A percentile compares a stretch with the other conserved stretches of the same genome.
phyloP scores from a whole-genome alignment of 2,113 vertebrate species.

The Thalassoma bifasciatum region DNA sequence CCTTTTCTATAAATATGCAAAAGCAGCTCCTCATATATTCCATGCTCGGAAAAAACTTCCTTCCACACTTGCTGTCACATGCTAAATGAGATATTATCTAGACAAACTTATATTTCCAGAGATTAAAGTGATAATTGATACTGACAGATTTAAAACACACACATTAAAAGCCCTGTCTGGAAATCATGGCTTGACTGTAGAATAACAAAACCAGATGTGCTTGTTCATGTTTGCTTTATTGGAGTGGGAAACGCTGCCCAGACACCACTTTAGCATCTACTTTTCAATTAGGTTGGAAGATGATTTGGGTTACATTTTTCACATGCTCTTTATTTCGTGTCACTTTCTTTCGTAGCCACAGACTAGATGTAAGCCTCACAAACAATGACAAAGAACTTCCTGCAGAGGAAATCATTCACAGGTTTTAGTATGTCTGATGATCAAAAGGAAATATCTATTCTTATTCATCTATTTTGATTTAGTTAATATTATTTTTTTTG shows the following conservation, averaged over 20 bases:
- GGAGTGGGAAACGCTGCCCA: neutral
- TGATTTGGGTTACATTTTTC: conserved; percentile 35
- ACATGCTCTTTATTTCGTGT: conserved; percentile 8
- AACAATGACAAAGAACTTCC: neutral
- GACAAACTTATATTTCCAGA: neutral
- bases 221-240: conserved; percentile 6
- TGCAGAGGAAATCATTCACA: neutral
- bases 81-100: neutral
- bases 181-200: neutral
- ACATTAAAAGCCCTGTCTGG: neutral
- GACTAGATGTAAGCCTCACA: neutral
- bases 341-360: neutral
- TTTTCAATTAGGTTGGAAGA: conserved; percentile 7
- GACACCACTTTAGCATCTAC: neutral
- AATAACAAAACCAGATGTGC: neutral
- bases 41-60: neutral
- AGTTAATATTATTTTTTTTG: neutral
- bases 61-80: neutral
- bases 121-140: neutral
- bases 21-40: neutral
- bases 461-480: too few relatives aligned
- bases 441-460: too few relatives aligned
- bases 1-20: neutral
- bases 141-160: neutral
- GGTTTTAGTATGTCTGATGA: neutral